These are phyloP conservation scores for Torymus aiolomorphi DNA, from an alignment of 2,888 invertebrate species.

Conservation along the genomic window DNA sequence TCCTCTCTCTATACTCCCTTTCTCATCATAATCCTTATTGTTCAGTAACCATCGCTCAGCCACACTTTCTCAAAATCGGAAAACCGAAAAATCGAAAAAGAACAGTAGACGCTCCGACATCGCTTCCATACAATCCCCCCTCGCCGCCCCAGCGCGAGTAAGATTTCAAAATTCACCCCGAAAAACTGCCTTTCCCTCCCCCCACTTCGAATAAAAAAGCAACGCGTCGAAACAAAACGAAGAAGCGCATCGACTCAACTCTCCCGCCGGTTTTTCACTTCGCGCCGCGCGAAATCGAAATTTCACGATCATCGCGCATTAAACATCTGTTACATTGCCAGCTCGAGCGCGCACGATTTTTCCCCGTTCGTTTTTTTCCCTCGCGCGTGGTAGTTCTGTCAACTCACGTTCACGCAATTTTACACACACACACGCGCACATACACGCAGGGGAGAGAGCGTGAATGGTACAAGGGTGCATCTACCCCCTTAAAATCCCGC, in stretches of 20 bases:
- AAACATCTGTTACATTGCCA: conserved; percentile 49
- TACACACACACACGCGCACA: conserved; percentile 35
- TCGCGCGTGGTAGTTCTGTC: conserved; percentile 60
- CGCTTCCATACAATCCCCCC: too few relatives aligned
- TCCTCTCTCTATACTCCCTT: too few relatives aligned
- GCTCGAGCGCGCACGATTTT: conserved; percentile 32
- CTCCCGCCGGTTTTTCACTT: conserved; percentile 10
- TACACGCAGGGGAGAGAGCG: conserved; percentile 44
- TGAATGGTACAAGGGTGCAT: conserved; percentile 43
- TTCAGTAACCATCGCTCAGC: too few relatives aligned
- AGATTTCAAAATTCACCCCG: conserved; percentile 39
- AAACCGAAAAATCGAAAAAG: too few relatives aligned
- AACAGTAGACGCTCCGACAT: too few relatives aligned
- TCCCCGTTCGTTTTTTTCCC: conserved; percentile 39
- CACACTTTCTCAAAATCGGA: too few relatives aligned
- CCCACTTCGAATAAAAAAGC: neutral
- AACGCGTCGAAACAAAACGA: neutral
- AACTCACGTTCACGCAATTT: conserved; percentile 69
- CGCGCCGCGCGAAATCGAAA: conserved; percentile 41
- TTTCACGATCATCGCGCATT: conserved; percentile 49
- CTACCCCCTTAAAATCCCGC: conserved; percentile 54
- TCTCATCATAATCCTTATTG: too few relatives aligned
- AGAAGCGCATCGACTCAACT: conserved; percentile 25
- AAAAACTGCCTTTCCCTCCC: neutral
- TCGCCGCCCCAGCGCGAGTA: conserved; percentile 1